phyloP scores from a whole-genome alignment of 2,888 invertebrate species.

The Sipha maydis region DNA sequence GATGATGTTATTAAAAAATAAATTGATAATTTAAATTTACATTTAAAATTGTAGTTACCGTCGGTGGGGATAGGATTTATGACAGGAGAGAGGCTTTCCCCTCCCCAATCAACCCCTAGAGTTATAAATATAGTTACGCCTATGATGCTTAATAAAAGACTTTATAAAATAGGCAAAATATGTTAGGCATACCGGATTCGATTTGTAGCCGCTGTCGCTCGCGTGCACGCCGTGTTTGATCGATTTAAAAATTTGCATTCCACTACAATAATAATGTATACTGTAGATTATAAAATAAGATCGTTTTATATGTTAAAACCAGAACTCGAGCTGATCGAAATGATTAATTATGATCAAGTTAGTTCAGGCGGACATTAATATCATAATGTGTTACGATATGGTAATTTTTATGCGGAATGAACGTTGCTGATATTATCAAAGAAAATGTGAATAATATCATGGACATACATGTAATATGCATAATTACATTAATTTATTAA shows the following conservation, averaged over 20 bases:
- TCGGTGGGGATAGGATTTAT: no score
- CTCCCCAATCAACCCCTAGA: no score
- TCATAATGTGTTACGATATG: background rate
- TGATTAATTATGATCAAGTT: slow-evolving; percentile 22
- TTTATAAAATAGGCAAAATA: no score
- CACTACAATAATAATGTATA: background rate
- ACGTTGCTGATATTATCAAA: slow-evolving; percentile 4
- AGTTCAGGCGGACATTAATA: background rate
- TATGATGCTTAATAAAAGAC: no score
- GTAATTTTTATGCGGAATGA: slow-evolving; percentile 1
- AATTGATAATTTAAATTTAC: no score
- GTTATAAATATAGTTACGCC: no score
- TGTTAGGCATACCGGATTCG: no score
- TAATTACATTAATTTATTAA: background rate
- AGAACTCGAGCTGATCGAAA: background rate
- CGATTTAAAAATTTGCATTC: background rate
- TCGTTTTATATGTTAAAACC: background rate
- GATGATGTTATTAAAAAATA: no score
- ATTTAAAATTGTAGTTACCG: no score
- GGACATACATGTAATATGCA: background rate
- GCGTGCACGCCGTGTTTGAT: background rate
- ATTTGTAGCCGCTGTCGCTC: background rate
- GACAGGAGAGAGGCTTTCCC: no score
- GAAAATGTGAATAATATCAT: background rate
- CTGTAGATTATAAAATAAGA: background rate